Conservation (phyloP, 2,888 invertebrate species). For the Ophion ellenae region DNA sequence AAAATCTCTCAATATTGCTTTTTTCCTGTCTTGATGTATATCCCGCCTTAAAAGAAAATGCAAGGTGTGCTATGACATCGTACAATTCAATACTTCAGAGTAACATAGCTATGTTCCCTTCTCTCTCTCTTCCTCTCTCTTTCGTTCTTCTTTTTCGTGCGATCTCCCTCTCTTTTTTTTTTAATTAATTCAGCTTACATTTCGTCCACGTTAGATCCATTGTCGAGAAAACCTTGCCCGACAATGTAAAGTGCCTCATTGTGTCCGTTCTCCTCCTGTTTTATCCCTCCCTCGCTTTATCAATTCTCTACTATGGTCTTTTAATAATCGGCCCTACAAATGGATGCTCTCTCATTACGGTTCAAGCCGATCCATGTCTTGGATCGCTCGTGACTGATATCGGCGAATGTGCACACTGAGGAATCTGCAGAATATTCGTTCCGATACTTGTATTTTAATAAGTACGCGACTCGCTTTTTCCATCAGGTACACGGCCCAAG, state of each 20-base stretch:
- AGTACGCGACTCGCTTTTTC: background rate
- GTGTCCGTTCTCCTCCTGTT: background rate
- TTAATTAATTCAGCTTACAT: background rate
- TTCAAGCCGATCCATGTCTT: constrained; percentile 60
- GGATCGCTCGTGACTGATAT: background rate
- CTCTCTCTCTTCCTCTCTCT: too few species aligned
- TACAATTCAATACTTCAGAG: too few species aligned
- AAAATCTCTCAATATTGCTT: too few species aligned
- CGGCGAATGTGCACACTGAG: background rate
- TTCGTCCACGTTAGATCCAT: constrained; percentile 15
- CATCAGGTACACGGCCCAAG: background rate
- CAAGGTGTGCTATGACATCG: too few species aligned
- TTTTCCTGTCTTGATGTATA: too few species aligned
- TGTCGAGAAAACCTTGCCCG: constrained; percentile 66
- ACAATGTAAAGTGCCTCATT: constrained; percentile 19
- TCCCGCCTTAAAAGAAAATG: too few species aligned
- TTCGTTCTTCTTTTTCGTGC: too few species aligned
- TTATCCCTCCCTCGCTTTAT: background rate
- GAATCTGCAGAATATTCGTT: background rate
- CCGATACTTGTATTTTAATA: background rate
- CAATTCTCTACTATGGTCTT: constrained; percentile 18
- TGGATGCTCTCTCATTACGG: constrained; percentile 52
- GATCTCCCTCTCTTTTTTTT: too few species aligned
- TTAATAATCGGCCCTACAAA: constrained; percentile 29
- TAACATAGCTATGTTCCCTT: too few species aligned